Evolutionary conservation across 2,797 vertebrate species (phyloP), one percentile per base, ranked within the genome.

Genomic region (Mus caroli): DNA sequence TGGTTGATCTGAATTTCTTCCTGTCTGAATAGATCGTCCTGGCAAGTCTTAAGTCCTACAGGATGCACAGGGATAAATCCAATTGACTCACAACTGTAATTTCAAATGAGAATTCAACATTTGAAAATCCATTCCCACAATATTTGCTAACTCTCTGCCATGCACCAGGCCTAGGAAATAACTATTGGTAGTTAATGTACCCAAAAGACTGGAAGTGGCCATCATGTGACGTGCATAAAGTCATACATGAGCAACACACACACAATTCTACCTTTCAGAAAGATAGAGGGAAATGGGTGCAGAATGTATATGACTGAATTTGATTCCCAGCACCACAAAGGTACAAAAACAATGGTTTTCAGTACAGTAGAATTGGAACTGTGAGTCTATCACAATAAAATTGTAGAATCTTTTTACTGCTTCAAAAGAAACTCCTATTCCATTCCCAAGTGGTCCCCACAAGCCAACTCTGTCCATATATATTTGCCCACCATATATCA

Each of bases 81-180:
- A 50, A 93, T 1, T 60, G 71, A 26, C 26, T 96, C 73, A 88
- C 20, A 87, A 56, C 26, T 75, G 0, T 56, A 3, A 82, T 75
- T 75, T 88, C 52, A 89, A 46, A 58, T 88, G 84, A 95, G 62
- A 67, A 58, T 92, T 69, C 62, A 34, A 69, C 37, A 94, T 20
- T 28, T 83, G 71, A 64, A 94, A 89, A 94, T 88, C 50, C 64
- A 79, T 78, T 92, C 54, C 87, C 58, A 1, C 13, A 46, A 26
- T 62, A 54, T 15, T 58, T 77, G 69, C 78, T 60, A 56, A 64
- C 15, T 69, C 6, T 88, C 67, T 11, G 64, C 50, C 83, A 50
- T 24, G 31, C 83, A n/a, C 31, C 62, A 77, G 31, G 52, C 31
- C 40, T 50, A 90, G 60, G 31, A 71, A 79, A 89, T 43, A 82